phyloP scores from a whole-genome alignment of 2,113 vertebrate genomes.

The Ptychochromis oligacanthus region DNA sequence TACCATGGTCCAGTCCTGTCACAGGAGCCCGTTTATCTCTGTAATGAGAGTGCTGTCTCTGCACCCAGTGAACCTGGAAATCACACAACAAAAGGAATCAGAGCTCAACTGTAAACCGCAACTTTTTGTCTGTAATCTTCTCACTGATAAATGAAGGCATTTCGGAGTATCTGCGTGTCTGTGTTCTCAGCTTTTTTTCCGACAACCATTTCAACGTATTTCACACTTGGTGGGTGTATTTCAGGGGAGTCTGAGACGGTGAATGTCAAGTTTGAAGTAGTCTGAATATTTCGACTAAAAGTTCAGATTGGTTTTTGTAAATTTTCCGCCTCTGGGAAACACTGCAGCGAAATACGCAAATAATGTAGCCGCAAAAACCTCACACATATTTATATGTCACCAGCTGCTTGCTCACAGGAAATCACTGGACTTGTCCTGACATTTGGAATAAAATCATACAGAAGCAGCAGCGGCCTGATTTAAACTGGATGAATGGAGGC shows the following conservation, averaged over 20 bases:
- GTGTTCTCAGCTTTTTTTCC: background rate
- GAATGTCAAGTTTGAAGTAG: background rate
- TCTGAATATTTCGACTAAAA: background rate
- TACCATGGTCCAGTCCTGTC: background rate
- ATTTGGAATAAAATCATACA: background rate
- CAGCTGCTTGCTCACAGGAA: background rate
- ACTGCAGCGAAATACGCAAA: background rate
- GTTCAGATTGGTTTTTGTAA: background rate
- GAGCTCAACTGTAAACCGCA: background rate
- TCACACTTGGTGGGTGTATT: background rate
- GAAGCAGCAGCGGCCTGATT: background rate
- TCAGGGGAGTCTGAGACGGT: background rate
- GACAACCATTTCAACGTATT: background rate
- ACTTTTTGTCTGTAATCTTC: background rate
- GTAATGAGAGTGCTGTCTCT: conserved; percentile 52
- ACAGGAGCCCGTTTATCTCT: conserved; percentile 55
- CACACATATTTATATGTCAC: background rate
- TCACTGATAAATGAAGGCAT: background rate
- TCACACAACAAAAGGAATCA: conserved; percentile 12
- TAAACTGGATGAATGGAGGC: background rate
- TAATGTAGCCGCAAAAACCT: background rate
- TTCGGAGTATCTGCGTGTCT: background rate
- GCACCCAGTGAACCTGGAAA: conserved; percentile 64
- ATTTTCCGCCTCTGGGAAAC: background rate
- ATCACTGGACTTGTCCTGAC: background rate